These are phyloP conservation scores for Pipra filicauda DNA, from an alignment of 2,113 vertebrate genomes.

Conservation along the genomic window DNA sequence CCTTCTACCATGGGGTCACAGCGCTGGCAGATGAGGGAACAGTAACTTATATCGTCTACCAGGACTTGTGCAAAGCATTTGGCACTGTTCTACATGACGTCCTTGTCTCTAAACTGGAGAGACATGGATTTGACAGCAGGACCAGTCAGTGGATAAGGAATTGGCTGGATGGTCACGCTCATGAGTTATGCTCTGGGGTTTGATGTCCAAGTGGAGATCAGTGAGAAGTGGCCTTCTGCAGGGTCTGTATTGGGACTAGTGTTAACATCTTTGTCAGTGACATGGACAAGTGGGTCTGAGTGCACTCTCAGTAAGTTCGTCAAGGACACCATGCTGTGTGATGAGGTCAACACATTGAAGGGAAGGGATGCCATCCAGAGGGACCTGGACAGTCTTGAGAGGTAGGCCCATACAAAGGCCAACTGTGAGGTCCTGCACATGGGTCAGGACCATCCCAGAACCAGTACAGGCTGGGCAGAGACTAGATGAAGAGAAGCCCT, in stretches of 20 bases:
- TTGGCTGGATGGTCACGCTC: background rate
- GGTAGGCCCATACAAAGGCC: background rate
- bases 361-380: background rate
- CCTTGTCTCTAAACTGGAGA: background rate
- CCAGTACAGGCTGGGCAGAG: background rate
- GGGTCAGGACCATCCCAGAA: background rate
- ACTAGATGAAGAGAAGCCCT: background rate
- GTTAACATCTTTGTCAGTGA: background rate
- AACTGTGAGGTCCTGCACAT: background rate
- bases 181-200: background rate
- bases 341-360: background rate
- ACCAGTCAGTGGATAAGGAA: background rate
- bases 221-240: background rate
- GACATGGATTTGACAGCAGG: background rate
- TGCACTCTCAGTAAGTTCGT: background rate
- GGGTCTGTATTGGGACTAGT: background rate
- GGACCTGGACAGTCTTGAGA: no score
- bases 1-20: background rate
- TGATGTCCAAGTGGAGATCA: accelerated
- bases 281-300: background rate
- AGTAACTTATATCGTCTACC: background rate
- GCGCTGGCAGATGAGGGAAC: background rate
- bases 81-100: background rate
- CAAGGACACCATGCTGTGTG: background rate
- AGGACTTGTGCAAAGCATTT: background rate